phyloP scores from a whole-genome alignment of 2,888 invertebrate species.

The Plagodis pulveraria region DNA sequence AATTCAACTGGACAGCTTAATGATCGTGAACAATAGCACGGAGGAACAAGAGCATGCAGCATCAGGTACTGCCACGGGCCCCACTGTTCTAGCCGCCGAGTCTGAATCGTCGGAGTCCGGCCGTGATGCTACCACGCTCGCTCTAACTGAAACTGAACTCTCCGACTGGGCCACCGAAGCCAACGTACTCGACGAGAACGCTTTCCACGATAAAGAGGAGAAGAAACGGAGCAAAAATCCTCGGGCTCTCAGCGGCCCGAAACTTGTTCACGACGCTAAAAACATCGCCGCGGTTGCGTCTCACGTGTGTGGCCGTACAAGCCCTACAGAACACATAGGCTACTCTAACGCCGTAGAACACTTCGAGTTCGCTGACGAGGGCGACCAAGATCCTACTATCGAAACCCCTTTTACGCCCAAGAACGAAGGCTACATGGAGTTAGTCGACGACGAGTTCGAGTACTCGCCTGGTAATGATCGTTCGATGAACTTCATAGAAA shows the following conservation, averaged over 20 bases:
- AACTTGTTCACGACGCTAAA: constrained; percentile 69
- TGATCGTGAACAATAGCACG: constrained; percentile 64
- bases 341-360: constrained; percentile 88
- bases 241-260: constrained; percentile 66
- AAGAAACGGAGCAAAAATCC: constrained; percentile 63
- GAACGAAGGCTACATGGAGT: constrained; percentile 75
- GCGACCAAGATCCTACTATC: constrained; percentile 90
- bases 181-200: constrained; percentile 90
- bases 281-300: constrained; percentile 69
- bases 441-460: constrained; percentile 75
- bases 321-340: constrained; percentile 59
- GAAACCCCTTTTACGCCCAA: constrained; percentile 76
- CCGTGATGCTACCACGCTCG: constrained; percentile 89
- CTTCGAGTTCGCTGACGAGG: constrained; percentile 95
- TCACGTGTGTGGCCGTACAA: constrained; percentile 75
- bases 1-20: constrained; percentile 86
- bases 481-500: constrained; percentile 85
- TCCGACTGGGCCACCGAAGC: constrained; percentile 95
- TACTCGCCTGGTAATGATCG: constrained; percentile 74
- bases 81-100: constrained; percentile 68
- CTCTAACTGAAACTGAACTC: constrained; percentile 93
- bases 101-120: constrained; percentile 87
- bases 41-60: constrained; percentile 59
- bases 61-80: constrained; percentile 70
- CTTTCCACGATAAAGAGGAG: constrained; percentile 66